Evolutionary conservation across 2,888 invertebrate species (phyloP).

Genomic region (Dorcus hopei): DNA sequence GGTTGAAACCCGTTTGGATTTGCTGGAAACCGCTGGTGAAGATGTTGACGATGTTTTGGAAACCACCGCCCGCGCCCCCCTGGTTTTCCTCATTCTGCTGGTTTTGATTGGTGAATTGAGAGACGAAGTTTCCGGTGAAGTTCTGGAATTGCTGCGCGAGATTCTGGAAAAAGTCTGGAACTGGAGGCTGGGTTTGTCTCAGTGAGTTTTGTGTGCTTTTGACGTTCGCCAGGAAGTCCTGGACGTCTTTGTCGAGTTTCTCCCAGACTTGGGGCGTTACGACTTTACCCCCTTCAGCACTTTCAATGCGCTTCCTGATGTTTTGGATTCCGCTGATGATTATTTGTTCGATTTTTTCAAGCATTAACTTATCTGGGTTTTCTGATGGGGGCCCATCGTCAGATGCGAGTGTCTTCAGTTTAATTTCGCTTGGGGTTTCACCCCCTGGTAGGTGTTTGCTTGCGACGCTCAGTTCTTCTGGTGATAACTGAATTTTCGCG

Average conservation of each 20-base stretch:
- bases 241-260: conserved; percentile 19
- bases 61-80: conserved; percentile 12
- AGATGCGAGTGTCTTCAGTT: not conserved
- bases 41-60: conserved; percentile 20
- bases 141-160: conserved; percentile 19
- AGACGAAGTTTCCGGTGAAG: conserved; percentile 20
- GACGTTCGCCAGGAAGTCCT: conserved; percentile 17
- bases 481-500: conserved; percentile 33
- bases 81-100: conserved; percentile 10
- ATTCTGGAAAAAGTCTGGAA: conserved; percentile 16
- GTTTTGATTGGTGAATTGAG: conserved; percentile 9
- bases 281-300: conserved; percentile 7
- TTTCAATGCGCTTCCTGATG: conserved; percentile 17
- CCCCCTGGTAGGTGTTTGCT: conserved; percentile 5
- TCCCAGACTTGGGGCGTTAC: conserved; percentile 18
- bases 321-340: conserved; percentile 19
- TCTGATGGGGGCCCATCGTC: not conserved
- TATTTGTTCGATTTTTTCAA: conserved; percentile 19
- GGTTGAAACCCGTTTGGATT: conserved; percentile 9
- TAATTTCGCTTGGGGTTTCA: not conserved
- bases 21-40: conserved; percentile 18
- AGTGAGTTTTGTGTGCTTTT: conserved; percentile 12
- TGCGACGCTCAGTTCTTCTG: conserved; percentile 27
- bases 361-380: not conserved
- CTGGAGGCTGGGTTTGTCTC: conserved; percentile 13